Evolutionary conservation across 2,113 vertebrate species (phyloP), one percentile per base, ranked within the genome.

Genomic region (Fregetta grallaria): DNA sequence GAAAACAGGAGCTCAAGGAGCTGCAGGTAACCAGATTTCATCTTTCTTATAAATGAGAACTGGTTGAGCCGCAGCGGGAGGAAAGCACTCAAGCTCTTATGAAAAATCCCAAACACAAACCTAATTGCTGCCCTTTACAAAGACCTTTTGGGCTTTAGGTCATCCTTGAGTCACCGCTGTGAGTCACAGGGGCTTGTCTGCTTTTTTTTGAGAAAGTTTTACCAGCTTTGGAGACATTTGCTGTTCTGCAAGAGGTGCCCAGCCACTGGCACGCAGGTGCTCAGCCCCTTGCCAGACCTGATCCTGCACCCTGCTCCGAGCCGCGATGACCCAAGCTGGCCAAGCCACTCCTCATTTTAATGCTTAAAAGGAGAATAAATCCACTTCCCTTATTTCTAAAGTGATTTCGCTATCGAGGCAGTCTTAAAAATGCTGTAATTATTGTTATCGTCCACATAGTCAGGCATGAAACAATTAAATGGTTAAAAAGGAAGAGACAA

Each of bases 181-280:
- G 58, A 65, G 50, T 52, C 56, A 76, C 49, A 20, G n/a, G 5
- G 36, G 5, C 68, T 75, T 30, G 7, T 30, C 62, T 63, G 49
- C 36, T 44, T 47, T 80, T 90, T 73, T 50, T 26, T 8, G 30
- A 56, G 47, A 30, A 32, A 45, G 27, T 26, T 79, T 79, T 50
- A 8, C 49, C 11, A 23, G 23, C 16, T 75, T 80, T 52, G 81
- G 34, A 86, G 56, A 36, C 26, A 11, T 55, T n/a, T 36, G 56
- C 19, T 13, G 16, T 70, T 58, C 62, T 47, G 3, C 4, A 3
- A 30, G 32, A 55, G 11, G 5, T 22, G n/a, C 62, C 17, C 2
- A 0, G 34, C 13, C 3, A 15, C 10, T 0, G 3, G 10, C 36
- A 11, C 1, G 4, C 38, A 45, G 61, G 10, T 0, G 2, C 68